Conservation (phyloP, 1,140 invertebrate species). For the Stegodyphus dumicola region DNA sequence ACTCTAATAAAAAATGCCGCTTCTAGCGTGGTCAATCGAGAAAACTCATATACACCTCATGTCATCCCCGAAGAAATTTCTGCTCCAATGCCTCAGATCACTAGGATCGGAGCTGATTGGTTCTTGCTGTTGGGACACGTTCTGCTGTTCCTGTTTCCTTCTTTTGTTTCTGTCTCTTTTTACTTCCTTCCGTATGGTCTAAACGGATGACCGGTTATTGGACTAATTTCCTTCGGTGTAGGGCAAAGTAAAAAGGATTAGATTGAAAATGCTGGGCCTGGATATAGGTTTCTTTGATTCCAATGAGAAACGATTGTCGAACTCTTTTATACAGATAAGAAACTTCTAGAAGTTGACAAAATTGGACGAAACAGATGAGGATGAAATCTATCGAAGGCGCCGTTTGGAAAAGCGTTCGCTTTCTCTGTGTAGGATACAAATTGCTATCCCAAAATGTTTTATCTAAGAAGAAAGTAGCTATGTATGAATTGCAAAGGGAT, state of each 20-base stretch:
- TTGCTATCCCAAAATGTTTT: no score
- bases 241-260: constrained; percentile 9
- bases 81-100: background rate
- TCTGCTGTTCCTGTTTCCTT: background rate
- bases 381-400: no score
- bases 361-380: no score
- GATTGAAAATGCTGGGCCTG: background rate
- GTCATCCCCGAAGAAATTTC: background rate
- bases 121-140: background rate
- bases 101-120: background rate
- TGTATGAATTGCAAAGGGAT: no score
- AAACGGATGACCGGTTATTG: constrained; percentile 27
- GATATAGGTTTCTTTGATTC: no score
- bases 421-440: no score
- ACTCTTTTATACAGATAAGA: no score
- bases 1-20: no score
- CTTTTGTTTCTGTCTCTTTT: background rate
- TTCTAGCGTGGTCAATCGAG: background rate
- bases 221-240: constrained; percentile 20
- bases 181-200: background rate
- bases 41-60: background rate
- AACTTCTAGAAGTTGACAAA: no score
- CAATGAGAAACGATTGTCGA: no score
- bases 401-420: no score
- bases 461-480: no score